These are phyloP conservation scores for Tromatobia lineatoria DNA, from an alignment of 2,888 invertebrate species.

Conservation along the genomic window DNA sequence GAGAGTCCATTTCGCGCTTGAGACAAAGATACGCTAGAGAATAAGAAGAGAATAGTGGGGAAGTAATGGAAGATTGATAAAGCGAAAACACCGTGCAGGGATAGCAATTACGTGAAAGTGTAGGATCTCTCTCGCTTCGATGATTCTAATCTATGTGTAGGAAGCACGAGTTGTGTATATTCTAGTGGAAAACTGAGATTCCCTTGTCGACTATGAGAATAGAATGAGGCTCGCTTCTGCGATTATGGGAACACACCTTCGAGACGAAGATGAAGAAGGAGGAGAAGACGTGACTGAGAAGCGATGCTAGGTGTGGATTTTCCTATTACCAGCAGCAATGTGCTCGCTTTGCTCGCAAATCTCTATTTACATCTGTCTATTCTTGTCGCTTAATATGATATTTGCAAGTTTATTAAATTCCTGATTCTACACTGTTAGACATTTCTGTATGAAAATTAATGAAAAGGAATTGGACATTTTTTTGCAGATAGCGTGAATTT, in stretches of 20 bases:
- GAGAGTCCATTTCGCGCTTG: not conserved
- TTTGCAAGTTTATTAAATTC: no score
- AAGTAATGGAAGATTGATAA: conserved; percentile 33
- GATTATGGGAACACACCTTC: not conserved
- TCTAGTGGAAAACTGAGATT: conserved; percentile 46
- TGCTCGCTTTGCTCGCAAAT: no score
- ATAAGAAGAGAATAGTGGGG: not conserved
- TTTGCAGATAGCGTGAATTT: no score
- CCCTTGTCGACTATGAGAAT: conserved; percentile 25
- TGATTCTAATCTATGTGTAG: conserved; percentile 16
- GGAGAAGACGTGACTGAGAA: not conserved
- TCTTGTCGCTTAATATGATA: no score
- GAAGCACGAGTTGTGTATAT: conserved; percentile 29
- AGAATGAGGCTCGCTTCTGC: not conserved
- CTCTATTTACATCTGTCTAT: no score
- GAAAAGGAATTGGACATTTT: no score
- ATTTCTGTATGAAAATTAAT: no score
- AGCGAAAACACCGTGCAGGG: not conserved
- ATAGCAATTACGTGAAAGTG: conserved; percentile 43
- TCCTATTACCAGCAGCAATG: no score
- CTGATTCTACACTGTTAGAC: no score
- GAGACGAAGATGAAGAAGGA: not conserved
- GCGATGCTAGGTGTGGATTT: not conserved
- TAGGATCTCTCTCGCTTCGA: conserved; percentile 27
- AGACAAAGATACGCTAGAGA: conserved; percentile 10